These are phyloP conservation scores for Takifugu rubripes DNA, from an alignment of 2,797 vertebrate species.

Conservation along the genomic window DNA sequence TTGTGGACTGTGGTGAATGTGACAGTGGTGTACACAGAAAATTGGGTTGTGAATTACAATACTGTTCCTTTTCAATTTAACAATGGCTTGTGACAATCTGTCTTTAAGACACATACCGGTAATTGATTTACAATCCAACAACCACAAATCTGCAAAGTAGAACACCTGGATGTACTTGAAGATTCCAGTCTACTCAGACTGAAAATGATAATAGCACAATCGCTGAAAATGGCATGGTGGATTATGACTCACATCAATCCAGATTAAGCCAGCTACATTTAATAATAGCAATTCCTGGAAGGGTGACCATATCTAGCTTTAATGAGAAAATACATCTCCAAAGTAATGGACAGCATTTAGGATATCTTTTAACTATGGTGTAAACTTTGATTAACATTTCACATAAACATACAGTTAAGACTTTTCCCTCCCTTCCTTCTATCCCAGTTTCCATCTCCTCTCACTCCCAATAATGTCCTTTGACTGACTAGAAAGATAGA, in stretches of 20 bases:
- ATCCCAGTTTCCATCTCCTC: constrained; percentile 33
- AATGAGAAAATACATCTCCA: constrained; percentile 45
- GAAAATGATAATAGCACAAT: constrained; percentile 57
- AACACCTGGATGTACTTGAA: not conserved
- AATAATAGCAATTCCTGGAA: constrained; percentile 63
- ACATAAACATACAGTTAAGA: constrained; percentile 36
- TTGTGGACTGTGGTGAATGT: constrained; percentile 15
- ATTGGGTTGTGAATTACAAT: too few species aligned
- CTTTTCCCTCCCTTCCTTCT: constrained; percentile 39
- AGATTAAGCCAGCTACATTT: constrained; percentile 55
- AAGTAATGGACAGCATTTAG: constrained; percentile 36
- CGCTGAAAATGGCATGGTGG: constrained; percentile 53
- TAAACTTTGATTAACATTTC: constrained; percentile 47
- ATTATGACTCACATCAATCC: constrained; percentile 52
- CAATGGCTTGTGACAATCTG: constrained; percentile 19
- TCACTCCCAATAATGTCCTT: constrained; percentile 21
- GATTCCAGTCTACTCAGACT: constrained; percentile 35
- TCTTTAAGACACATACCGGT: constrained; percentile 26
- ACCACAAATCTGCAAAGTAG: not conserved
- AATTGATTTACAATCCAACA: not conserved
- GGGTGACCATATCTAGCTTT: constrained; percentile 43
- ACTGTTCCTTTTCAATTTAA: not conserved
- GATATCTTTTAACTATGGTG: constrained; percentile 38
- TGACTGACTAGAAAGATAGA: constrained; percentile 45
- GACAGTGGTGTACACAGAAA: not conserved